phyloP scores from a whole-genome alignment of 2,113 vertebrate species.

The Tor tambroides region DNA sequence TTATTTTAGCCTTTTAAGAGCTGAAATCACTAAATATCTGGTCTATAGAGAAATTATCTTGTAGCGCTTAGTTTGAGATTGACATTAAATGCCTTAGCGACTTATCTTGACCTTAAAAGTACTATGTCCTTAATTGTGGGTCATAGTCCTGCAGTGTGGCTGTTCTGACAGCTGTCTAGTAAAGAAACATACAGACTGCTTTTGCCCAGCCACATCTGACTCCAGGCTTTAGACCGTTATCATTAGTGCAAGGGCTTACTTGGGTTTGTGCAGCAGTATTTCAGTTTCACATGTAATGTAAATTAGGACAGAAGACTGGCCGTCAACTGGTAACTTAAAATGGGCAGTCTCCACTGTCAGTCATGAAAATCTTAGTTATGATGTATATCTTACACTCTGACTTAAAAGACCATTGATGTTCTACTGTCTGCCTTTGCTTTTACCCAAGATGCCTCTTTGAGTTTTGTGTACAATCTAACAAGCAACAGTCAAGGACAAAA shows the following conservation, averaged over 20 bases:
- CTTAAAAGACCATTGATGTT: background rate
- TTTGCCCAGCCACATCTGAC: background rate
- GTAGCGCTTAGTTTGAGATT: background rate
- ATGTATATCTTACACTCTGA: background rate
- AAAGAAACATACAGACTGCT: background rate
- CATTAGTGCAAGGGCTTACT: background rate
- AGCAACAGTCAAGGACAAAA: background rate
- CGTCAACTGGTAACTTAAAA: background rate
- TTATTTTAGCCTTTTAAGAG: background rate
- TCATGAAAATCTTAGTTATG: background rate
- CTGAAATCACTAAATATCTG: background rate
- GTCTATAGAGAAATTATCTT: background rate
- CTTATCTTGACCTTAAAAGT: background rate
- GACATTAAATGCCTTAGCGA: background rate
- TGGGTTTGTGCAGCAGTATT: background rate
- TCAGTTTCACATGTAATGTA: background rate
- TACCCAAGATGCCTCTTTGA: background rate
- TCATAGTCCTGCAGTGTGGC: background rate
- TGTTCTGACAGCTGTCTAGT: conserved; percentile 1
- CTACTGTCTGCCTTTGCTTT: background rate
- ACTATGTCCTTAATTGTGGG: background rate
- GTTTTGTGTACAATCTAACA: background rate
- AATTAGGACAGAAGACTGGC: background rate
- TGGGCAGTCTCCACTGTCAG: background rate
- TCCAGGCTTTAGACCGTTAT: background rate